Percentiles rank a stretch among this genome's conserved stretches.
phyloP scores from a whole-genome alignment of 1,140 invertebrate species.

The Melitaea cinxia region DNA sequence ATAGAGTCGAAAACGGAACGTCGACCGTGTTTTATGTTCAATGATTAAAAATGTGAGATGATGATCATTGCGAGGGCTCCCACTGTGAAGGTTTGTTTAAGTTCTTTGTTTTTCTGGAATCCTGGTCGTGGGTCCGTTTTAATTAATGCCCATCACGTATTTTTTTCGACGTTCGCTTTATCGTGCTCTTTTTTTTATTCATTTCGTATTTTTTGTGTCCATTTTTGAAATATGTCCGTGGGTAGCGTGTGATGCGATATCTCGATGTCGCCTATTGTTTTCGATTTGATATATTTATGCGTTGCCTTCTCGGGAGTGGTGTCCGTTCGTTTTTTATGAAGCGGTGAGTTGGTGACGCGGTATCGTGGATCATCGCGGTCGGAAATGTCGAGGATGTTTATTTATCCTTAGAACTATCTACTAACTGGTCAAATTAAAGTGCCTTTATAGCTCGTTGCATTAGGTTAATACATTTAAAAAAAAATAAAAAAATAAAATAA shows the following conservation, averaged over 20 bases:
- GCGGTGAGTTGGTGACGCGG: conserved; percentile 63
- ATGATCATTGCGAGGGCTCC: conserved; percentile 78
- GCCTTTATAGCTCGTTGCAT: too few species aligned
- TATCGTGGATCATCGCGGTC: conserved; percentile 61
- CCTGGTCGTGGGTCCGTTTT: conserved; percentile 78
- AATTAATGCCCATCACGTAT: conserved; percentile 81
- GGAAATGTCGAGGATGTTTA: conserved; percentile 58
- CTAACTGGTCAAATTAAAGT: too few species aligned
- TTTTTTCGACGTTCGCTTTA: conserved; percentile 76
- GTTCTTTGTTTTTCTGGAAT: conserved; percentile 80
- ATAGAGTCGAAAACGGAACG: conserved; percentile 43
- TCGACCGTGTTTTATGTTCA: conserved; percentile 51
- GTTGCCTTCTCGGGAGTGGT: conserved; percentile 66
- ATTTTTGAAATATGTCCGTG: conserved; percentile 79
- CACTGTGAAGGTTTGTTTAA: conserved; percentile 79
- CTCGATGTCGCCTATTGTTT: conserved; percentile 79
- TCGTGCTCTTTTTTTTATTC: conserved; percentile 54
- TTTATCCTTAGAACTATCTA: conserved; percentile 53
- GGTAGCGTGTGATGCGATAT: conserved; percentile 75
- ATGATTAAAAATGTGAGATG: conserved; percentile 81
- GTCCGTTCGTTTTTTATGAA: conserved; percentile 49
- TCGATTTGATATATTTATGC: conserved; percentile 80
- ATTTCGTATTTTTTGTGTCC: conserved; percentile 43
- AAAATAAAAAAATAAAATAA: too few species aligned
- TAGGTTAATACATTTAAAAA: too few species aligned